Evolutionary conservation across 2,888 invertebrate species (phyloP).

Genomic region (Aplocera efformata): DNA sequence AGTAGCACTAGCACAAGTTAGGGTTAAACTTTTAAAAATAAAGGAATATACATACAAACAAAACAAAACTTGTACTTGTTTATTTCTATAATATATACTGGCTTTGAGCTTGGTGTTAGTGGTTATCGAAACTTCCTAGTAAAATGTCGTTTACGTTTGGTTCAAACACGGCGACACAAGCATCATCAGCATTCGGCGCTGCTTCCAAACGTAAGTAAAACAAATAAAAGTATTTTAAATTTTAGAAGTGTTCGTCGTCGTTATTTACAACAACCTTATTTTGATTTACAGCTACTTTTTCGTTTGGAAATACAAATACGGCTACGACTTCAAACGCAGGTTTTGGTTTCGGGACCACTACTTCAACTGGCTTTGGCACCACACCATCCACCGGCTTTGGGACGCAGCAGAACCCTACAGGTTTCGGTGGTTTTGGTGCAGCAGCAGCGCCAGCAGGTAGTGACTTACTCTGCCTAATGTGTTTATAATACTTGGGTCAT

Average conservation of each 20-base stretch:
- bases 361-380: constrained; percentile 43
- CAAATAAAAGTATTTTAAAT: not conserved
- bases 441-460: constrained; percentile 57
- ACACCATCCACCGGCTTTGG: constrained; percentile 56
- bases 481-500: not conserved
- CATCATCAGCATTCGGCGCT: constrained; percentile 65
- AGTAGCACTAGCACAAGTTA: too few relatives aligned
- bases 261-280: not conserved
- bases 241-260: not conserved
- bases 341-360: constrained; percentile 67
- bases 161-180: constrained; percentile 53
- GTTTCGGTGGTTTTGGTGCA: constrained; percentile 70
- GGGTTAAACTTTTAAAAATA: too few relatives aligned
- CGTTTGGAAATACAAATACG: constrained; percentile 75
- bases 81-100: too few relatives aligned
- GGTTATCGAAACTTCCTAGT: not conserved
- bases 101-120: too few relatives aligned
- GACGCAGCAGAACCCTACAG: constrained; percentile 33
- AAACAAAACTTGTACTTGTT: too few relatives aligned
- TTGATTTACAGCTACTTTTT: constrained; percentile 60
- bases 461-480: not conserved
- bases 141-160: constrained; percentile 71
- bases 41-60: too few relatives aligned
- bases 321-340: constrained; percentile 73
- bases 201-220: constrained; percentile 79